These are phyloP conservation scores for Chymomyza procnemis DNA, from an alignment of 2,888 invertebrate genomes.

Conservation along the genomic window DNA sequence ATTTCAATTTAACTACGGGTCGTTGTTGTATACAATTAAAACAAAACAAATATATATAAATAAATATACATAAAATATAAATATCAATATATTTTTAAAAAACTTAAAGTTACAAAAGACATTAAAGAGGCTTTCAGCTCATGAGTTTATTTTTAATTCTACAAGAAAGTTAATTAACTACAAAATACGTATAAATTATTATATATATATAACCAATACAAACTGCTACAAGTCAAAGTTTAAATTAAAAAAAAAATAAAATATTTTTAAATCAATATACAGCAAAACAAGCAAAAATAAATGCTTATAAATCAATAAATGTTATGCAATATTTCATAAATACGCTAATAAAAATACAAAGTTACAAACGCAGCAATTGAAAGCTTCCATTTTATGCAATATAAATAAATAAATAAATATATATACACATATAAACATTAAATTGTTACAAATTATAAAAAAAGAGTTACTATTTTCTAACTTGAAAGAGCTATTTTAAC, in stretches of 20 bases:
- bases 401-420: conserved; percentile 37
- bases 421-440: conserved; percentile 34
- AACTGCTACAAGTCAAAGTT: conserved; percentile 16
- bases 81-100: conserved; percentile 1
- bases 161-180: conserved; percentile 36
- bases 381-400: conserved; percentile 65
- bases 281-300: conserved; percentile 6
- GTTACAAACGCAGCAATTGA: conserved; percentile 71
- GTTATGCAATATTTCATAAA: conserved; percentile 26
- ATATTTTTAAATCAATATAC: conserved; percentile 8
- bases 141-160: conserved; percentile 43
- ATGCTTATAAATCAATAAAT: conserved; percentile 21
- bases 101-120: conserved; percentile 41
- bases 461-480: conserved; percentile 65
- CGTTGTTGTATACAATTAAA: conserved; percentile 18
- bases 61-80: conserved; percentile 30
- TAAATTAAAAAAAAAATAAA: conserved; percentile 15
- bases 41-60: conserved; percentile 25
- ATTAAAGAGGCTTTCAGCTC: conserved; percentile 63
- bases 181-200: conserved; percentile 19
- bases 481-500: conserved; percentile 16
- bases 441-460: conserved; percentile 25
- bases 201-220: conserved; percentile 19
- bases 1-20: conserved; percentile 27
- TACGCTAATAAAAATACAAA: conserved; percentile 50